These are phyloP conservation scores for Marmota monax DNA, from an alignment of 2,113 vertebrate genomes.

Conservation along the genomic window DNA sequence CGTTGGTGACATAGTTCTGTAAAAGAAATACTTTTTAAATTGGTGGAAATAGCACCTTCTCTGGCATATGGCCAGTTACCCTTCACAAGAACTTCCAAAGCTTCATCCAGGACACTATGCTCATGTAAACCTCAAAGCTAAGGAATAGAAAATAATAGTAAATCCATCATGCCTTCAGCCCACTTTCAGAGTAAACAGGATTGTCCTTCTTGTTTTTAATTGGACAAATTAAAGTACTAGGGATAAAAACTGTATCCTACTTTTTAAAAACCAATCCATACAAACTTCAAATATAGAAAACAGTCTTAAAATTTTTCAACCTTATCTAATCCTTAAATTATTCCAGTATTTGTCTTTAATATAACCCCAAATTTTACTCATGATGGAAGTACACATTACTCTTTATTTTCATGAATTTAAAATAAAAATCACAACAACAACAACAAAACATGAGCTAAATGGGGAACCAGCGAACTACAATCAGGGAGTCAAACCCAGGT, in stretches of 20 bases:
- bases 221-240: neutral
- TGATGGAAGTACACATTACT: neutral
- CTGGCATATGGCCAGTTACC: neutral
- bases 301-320: neutral
- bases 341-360: neutral
- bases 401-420: neutral
- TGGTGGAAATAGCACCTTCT: neutral
- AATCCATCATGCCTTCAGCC: neutral
- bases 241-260: neutral
- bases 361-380: neutral
- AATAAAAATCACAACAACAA: slow-evolving; percentile 31
- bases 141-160: neutral
- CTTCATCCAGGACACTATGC: neutral
- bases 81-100: slow-evolving; percentile 42
- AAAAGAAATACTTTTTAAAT: neutral
- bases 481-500: neutral
- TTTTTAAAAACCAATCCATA: neutral
- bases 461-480: neutral
- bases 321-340: slow-evolving; percentile 1
- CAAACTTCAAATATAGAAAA: neutral
- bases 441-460: neutral
- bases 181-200: neutral
- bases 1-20: neutral
- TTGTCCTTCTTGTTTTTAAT: slow-evolving; percentile 20
- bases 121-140: slow-evolving; percentile 4